These are phyloP conservation scores for Cyrtonyx montezumae DNA, from an alignment of 2,113 vertebrate species.

Conservation along the genomic window DNA sequence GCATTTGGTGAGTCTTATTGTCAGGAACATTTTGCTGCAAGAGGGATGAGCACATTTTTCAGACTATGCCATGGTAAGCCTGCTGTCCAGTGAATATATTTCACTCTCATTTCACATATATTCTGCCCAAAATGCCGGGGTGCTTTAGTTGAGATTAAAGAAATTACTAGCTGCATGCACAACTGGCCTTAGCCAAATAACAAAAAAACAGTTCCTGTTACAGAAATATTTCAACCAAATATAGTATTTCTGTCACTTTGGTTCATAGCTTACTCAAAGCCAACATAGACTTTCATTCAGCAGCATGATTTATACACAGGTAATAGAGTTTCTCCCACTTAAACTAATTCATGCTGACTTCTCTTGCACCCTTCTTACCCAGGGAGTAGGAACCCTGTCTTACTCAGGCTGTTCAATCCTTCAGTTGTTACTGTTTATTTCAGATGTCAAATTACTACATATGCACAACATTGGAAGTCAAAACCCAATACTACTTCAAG, in stretches of 20 bases:
- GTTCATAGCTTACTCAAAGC: not conserved
- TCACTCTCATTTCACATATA: not conserved
- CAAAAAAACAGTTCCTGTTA: not conserved
- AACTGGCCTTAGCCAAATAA: not conserved
- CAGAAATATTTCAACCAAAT: not conserved
- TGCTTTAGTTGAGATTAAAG: not conserved
- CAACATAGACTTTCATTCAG: not conserved
- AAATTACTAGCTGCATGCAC: not conserved
- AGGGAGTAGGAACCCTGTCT: not conserved
- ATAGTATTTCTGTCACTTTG: not conserved
- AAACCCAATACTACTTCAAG: not conserved
- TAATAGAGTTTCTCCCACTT: not conserved
- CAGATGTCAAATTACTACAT: not conserved
- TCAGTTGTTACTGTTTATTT: not conserved
- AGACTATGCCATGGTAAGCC: not conserved
- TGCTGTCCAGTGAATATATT: not conserved
- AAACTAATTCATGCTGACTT: not conserved
- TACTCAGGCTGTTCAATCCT: not conserved
- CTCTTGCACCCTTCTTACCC: not conserved
- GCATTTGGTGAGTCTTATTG: not conserved
- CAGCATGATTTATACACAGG: fast-evolving
- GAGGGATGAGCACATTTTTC: not conserved
- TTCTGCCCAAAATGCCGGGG: not conserved
- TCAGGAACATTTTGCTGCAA: not conserved
- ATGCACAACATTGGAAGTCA: not conserved